phyloP scores from a whole-genome alignment of 2,113 vertebrate genomes.

The Climacteris rufus region DNA sequence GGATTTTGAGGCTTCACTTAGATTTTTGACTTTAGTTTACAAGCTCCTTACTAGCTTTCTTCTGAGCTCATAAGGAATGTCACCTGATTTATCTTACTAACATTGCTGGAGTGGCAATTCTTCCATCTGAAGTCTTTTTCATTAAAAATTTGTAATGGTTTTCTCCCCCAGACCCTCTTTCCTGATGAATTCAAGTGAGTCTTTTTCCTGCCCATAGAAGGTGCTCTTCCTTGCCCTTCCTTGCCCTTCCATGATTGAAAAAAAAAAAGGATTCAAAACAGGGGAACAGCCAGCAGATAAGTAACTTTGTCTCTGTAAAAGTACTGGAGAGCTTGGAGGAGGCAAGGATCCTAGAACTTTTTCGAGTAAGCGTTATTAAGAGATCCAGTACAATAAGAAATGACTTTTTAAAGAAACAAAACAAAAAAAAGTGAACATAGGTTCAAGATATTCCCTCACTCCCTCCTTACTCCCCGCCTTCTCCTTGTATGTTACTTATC shows the following conservation, averaged over 20 bases:
- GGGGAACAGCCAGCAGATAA: background rate
- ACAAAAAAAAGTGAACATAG: background rate
- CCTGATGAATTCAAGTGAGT: background rate
- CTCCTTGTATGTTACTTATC: background rate
- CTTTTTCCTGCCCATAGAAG: background rate
- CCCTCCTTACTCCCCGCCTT: background rate
- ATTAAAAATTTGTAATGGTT: background rate
- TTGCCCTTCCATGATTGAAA: background rate
- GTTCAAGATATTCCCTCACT: background rate
- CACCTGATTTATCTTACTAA: background rate
- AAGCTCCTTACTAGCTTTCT: background rate
- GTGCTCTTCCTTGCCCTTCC: too few species aligned
- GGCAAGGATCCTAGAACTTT: background rate
- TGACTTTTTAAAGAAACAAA: background rate
- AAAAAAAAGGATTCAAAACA: background rate
- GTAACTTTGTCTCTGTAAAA: background rate
- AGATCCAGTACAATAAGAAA: background rate
- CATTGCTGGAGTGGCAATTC: background rate
- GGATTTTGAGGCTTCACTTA: background rate
- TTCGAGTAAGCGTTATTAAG: background rate
- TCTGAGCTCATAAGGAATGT: constrained; percentile 5
- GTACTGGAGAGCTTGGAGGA: background rate
- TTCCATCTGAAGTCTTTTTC: background rate
- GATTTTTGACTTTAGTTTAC: background rate
- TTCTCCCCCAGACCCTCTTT: background rate